These are phyloP conservation scores for Microcebus ravelobensis DNA, from an alignment of 2,113 vertebrate species.

Conservation along the genomic window DNA sequence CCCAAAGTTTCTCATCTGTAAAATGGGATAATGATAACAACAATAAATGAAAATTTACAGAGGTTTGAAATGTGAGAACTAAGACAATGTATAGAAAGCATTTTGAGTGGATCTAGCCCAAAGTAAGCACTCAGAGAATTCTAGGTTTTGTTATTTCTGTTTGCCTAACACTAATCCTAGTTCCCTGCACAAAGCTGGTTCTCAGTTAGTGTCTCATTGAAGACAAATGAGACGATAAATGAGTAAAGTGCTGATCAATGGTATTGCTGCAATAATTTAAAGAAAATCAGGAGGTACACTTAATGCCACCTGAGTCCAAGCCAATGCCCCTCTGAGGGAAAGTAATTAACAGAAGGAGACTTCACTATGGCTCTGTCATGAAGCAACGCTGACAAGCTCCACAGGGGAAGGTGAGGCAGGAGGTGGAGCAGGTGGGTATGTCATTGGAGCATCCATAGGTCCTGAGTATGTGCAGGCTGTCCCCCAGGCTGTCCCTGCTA, in stretches of 20 bases:
- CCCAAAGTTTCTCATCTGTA: not conserved
- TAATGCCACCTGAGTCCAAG: too few species aligned
- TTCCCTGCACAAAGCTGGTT: not conserved
- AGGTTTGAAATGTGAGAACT: not conserved
- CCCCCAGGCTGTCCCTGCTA: not conserved
- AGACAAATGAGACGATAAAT: not conserved
- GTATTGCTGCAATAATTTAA: not conserved
- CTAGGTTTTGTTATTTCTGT: not conserved
- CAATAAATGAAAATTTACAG: not conserved
- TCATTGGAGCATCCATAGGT: not conserved
- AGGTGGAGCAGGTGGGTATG: not conserved
- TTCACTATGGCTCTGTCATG: too few species aligned
- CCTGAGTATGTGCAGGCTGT: fast-evolving
- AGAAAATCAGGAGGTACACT: not conserved
- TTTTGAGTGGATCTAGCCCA: not conserved
- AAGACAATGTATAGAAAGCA: not conserved
- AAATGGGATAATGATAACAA: not conserved
- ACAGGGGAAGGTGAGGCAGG: not conserved
- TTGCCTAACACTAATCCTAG: not conserved
- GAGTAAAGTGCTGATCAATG: not conserved
- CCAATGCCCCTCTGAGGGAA: not conserved
- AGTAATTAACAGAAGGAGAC: not conserved
- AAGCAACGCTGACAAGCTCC: not conserved
- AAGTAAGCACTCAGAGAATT: not conserved
- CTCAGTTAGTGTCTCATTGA: not conserved